Evolutionary conservation across 2,797 vertebrate genomes (phyloP).

Genomic region (Phoeniculus purpureus): DNA sequence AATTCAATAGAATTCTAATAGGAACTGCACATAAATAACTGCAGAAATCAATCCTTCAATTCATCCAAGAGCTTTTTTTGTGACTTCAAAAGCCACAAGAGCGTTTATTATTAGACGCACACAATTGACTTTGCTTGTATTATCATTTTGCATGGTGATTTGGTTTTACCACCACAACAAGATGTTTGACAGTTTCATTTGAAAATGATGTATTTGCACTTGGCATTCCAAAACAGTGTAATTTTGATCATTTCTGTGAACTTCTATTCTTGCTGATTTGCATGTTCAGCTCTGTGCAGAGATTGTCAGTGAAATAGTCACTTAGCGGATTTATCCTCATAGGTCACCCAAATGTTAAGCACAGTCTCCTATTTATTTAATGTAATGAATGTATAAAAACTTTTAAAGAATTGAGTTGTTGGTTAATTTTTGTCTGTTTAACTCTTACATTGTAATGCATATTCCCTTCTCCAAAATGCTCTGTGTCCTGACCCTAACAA

Average conservation of each 20-base stretch:
- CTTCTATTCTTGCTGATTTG: neutral
- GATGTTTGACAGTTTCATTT: conserved; percentile 64
- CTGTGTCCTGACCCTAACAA: neutral
- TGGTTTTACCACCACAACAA: conserved; percentile 61
- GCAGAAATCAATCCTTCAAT: conserved; percentile 70
- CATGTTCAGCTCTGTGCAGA: neutral
- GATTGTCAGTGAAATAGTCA: neutral
- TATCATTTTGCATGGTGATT: conserved; percentile 61
- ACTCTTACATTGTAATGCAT: neutral
- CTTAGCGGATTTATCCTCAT: neutral
- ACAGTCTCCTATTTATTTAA: neutral
- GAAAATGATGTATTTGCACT: conserved; percentile 69
- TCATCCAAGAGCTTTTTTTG: conserved; percentile 58
- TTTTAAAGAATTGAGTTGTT: neutral
- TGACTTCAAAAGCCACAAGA: conserved; percentile 70
- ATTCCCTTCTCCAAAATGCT: neutral
- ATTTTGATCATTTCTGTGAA: conserved; percentile 35
- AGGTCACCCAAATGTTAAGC: neutral
- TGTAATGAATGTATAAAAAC: neutral
- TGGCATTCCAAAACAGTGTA: neutral
- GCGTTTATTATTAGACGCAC: conserved; percentile 69
- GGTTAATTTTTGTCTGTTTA: neutral
- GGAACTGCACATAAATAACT: conserved; percentile 71
- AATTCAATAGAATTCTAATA: conserved; percentile 71
- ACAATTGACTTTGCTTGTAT: conserved; percentile 69